Conservation (phyloP, 2,888 invertebrate species). For the Microctonus aethiopoides region DNA sequence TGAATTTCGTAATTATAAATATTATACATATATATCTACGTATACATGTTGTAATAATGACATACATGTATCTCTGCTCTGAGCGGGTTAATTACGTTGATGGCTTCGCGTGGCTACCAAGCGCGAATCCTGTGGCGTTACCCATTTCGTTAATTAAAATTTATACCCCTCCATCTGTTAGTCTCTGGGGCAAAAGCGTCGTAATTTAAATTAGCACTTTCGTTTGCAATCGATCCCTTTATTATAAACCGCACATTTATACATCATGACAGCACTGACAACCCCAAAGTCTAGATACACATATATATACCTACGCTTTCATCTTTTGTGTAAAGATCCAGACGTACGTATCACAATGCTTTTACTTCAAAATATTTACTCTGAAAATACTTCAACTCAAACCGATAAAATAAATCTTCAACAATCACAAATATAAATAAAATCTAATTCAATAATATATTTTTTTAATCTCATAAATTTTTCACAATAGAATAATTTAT, state of each 20-base stretch:
- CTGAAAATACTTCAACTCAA: not conserved
- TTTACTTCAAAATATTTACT: too few species aligned
- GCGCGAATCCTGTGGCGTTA: slow-evolving; percentile 47
- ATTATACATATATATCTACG: not conserved
- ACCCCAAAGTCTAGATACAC: not conserved
- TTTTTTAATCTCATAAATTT: not conserved
- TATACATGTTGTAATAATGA: slow-evolving; percentile 55
- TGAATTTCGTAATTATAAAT: slow-evolving; percentile 47
- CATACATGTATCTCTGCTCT: slow-evolving; percentile 56
- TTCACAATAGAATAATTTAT: not conserved
- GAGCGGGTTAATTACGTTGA: slow-evolving; percentile 57
- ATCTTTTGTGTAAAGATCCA: not conserved
- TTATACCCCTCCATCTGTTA: slow-evolving; percentile 51
- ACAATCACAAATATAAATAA: too few species aligned
- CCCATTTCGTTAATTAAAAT: slow-evolving; percentile 58
- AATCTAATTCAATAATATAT: not conserved
- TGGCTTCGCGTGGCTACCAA: slow-evolving; percentile 52
- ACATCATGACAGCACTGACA: not conserved
- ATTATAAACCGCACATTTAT: slow-evolving; percentile 8
- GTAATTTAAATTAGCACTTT: slow-evolving; percentile 56
- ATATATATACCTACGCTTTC: too few species aligned
- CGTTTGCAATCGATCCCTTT: slow-evolving; percentile 36
- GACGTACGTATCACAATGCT: too few species aligned
- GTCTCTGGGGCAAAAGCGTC: slow-evolving; percentile 38
- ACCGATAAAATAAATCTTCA: not conserved